These are phyloP conservation scores for Cyclargus thomasi DNA, from an alignment of 1,140 invertebrate genomes.

Conservation along the genomic window DNA sequence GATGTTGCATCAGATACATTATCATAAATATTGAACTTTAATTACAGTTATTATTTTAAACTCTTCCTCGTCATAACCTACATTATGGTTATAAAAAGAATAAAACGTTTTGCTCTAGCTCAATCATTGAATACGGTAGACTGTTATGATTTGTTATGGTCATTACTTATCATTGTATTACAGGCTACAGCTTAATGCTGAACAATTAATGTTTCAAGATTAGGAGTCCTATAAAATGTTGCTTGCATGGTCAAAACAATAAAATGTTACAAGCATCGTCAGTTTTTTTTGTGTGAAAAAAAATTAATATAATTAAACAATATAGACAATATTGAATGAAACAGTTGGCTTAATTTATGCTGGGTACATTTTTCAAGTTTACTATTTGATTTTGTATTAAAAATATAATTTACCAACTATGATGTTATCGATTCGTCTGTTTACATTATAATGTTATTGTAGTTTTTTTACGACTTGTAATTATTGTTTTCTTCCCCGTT, in stretches of 20 bases:
- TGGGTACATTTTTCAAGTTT: too few relatives aligned
- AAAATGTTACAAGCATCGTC: too few relatives aligned
- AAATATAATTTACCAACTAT: background rate
- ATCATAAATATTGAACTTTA: slow-evolving; percentile 3
- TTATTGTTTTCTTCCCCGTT: background rate
- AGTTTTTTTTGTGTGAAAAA: too few relatives aligned
- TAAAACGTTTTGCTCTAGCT: background rate
- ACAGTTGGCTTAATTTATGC: too few relatives aligned
- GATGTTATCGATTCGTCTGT: background rate
- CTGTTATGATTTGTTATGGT: background rate
- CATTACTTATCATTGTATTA: too few relatives aligned
- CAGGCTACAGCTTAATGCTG: too few relatives aligned
- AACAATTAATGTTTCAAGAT: too few relatives aligned
- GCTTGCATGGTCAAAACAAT: too few relatives aligned
- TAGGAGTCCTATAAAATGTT: too few relatives aligned
- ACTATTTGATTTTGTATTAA: too few relatives aligned
- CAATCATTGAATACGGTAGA: background rate
- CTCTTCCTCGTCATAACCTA: slow-evolving; percentile 8
- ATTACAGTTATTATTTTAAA: slow-evolving; percentile 6
- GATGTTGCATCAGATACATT: background rate
- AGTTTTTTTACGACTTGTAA: background rate
- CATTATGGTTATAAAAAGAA: background rate
- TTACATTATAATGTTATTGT: background rate
- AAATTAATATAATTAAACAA: too few relatives aligned
- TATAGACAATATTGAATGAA: too few relatives aligned